These are phyloP conservation scores for Hippasteria phrygiana DNA, from an alignment of 53 echinoderm and acorn worm genomes.

Conservation along the genomic window DNA sequence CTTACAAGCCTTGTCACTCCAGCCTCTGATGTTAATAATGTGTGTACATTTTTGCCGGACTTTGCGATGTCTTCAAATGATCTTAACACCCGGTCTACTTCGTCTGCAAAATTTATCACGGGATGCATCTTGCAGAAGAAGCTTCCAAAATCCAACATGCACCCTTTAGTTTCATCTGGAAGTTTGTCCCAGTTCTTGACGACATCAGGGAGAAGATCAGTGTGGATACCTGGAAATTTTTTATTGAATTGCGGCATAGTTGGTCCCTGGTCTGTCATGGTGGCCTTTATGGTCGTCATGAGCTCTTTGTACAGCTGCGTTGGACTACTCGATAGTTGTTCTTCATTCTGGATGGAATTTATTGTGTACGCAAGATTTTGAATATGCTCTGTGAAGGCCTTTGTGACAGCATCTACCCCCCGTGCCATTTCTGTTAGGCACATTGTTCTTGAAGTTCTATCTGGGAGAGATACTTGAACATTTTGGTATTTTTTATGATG, in stretches of 20 bases:
- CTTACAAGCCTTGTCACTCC: constrained; percentile 53
- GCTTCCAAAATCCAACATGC: constrained; percentile 28
- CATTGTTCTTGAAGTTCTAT: constrained; percentile 59
- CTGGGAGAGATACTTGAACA: constrained; percentile 67
- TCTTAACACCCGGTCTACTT: constrained; percentile 62
- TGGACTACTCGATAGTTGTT: too few species aligned
- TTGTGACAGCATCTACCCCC: constrained; percentile 22
- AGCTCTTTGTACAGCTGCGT: background rate
- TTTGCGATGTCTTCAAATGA: constrained; percentile 63
- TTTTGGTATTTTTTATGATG: constrained; percentile 67
- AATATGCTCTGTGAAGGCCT: constrained; percentile 21
- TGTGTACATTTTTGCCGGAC: constrained; percentile 58
- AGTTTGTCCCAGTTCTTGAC: constrained; percentile 62
- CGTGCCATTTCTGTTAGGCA: constrained; percentile 26
- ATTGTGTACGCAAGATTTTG: constrained; percentile 33
- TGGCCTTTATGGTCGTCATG: background rate
- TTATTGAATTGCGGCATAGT: constrained; percentile 35
- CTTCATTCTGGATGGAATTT: background rate
- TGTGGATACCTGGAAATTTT: constrained; percentile 1
- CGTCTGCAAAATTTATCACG: constrained; percentile 72
- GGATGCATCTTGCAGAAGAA: constrained; percentile 81
- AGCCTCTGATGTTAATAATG: constrained; percentile 41
- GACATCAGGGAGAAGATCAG: constrained; percentile 63
- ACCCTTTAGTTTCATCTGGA: constrained; percentile 14
- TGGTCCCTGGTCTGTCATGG: constrained; percentile 68